These are phyloP conservation scores for Lynx canadensis DNA, from an alignment of 2,113 vertebrate genomes.

Conservation along the genomic window DNA sequence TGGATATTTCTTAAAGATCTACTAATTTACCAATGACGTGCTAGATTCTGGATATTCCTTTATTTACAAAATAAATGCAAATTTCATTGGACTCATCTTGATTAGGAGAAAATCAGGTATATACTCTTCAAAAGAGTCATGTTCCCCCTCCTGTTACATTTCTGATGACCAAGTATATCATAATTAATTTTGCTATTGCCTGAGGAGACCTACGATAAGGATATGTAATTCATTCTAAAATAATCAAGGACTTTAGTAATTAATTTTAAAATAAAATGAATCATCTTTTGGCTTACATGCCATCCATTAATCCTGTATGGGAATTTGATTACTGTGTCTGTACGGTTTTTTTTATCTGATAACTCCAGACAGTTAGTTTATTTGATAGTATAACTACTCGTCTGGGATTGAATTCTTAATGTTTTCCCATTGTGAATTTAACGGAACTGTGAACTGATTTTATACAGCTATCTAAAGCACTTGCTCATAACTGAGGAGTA, in stretches of 20 bases:
- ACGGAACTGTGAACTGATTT: constrained; percentile 49
- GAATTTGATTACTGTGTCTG: constrained; percentile 67
- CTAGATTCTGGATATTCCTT: background rate
- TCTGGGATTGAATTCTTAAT: background rate
- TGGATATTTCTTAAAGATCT: background rate
- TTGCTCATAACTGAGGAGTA: background rate
- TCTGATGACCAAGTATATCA: constrained; percentile 39
- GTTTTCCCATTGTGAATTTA: background rate
- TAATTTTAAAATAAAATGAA: constrained; percentile 65
- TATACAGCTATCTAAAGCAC: background rate
- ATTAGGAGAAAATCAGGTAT: background rate
- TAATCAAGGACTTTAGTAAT: constrained; percentile 64
- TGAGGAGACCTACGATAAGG: constrained; percentile 11
- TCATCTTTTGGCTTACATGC: constrained; percentile 30
- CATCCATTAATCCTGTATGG: background rate
- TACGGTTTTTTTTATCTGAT: background rate
- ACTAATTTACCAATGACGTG: background rate
- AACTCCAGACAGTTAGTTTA: constrained; percentile 64
- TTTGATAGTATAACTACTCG: constrained; percentile 27
- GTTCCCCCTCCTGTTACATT: background rate
- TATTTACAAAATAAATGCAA: background rate
- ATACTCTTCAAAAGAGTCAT: background rate
- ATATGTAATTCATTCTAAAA: constrained; percentile 49
- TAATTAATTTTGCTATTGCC: constrained; percentile 63
- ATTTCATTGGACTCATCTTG: background rate